Conservation (phyloP, 2,113 vertebrate genomes). For the Erythrocebus patas region DNA sequence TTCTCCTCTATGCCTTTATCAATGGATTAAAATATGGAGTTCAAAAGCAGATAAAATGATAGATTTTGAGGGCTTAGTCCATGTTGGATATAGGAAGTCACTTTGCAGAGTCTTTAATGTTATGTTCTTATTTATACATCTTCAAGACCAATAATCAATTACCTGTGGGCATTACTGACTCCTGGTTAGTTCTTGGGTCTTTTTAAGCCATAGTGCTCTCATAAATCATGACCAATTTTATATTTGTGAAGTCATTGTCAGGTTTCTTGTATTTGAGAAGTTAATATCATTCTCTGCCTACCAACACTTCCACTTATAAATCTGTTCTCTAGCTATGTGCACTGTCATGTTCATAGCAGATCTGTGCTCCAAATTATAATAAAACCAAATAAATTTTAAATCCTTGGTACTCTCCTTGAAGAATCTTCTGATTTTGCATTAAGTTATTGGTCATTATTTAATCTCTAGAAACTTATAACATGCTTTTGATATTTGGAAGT, state of each 20-base stretch:
- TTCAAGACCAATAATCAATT: background rate
- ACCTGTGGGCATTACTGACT: background rate
- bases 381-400: background rate
- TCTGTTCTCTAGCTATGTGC: background rate
- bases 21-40: background rate
- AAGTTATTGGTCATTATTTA: constrained; percentile 28
- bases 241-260: background rate
- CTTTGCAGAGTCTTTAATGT: background rate
- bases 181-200: background rate
- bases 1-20: background rate
- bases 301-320: background rate
- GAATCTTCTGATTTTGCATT: background rate
- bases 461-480: background rate
- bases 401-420: background rate
- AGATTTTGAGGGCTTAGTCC: background rate
- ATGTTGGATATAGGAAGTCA: background rate
- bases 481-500: background rate
- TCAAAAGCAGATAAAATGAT: background rate
- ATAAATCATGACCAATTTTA: background rate
- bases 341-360: background rate
- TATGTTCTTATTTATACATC: background rate
- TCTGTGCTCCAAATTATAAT: background rate
- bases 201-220: background rate
- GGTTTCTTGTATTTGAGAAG: background rate
- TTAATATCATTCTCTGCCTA: background rate